Percentiles rank a stretch among this genome's conserved stretches.
phyloP scores from a whole-genome alignment of 1,140 invertebrate species.

The Maconellicoccus hirsutus region DNA sequence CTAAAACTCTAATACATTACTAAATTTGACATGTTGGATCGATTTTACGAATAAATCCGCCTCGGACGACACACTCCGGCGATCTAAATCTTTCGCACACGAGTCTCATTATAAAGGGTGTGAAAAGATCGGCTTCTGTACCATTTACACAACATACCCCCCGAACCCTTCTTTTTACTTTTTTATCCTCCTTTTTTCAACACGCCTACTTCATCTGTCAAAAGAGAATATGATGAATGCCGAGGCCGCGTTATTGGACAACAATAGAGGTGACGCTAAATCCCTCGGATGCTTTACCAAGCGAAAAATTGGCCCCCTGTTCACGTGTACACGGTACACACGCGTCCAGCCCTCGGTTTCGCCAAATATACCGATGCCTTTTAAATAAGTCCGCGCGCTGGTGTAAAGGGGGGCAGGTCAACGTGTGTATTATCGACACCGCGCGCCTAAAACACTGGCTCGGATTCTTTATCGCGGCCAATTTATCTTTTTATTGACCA shows the following conservation, averaged over 20 bases:
- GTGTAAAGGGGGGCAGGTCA: neutral
- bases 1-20: neutral
- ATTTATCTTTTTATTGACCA: conserved; percentile 20
- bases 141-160: neutral
- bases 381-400: neutral
- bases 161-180: neutral
- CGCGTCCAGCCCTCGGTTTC: neutral
- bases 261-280: conserved; percentile 16
- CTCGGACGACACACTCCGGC: neutral
- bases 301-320: conserved; percentile 21
- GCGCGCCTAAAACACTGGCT: neutral
- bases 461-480: neutral
- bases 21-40: neutral
- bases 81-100: conserved; percentile 9
- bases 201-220: conserved; percentile 21
- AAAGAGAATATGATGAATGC: conserved; percentile 22
- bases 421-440: neutral
- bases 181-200: neutral
- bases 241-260: conserved; percentile 11
- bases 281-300: conserved; percentile 19
- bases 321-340: neutral
- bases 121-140: neutral
- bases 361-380: neutral
- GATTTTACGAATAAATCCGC: neutral
- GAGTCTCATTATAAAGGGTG: conserved; percentile 22